These are phyloP conservation scores for Probaryconus sp. DNA, from an alignment of 1,140 invertebrate genomes.

Conservation along the genomic window DNA sequence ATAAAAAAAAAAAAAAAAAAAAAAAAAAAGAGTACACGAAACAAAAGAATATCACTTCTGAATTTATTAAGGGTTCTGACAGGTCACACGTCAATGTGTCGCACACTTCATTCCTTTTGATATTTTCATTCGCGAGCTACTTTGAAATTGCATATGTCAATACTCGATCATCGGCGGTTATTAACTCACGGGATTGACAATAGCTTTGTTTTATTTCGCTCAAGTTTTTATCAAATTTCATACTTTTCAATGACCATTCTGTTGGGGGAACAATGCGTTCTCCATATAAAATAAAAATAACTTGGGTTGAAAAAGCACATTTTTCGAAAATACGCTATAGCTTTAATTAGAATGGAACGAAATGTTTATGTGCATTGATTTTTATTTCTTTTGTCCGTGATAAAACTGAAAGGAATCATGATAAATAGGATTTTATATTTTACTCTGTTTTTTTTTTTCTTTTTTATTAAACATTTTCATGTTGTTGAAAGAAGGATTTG, in stretches of 20 bases:
- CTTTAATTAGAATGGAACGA: constrained; percentile 22
- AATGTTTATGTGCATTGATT: too few relatives aligned
- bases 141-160: constrained; percentile 50
- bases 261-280: constrained; percentile 13
- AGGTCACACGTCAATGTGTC: constrained; percentile 39
- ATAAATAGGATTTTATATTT: too few relatives aligned
- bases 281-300: constrained; percentile 23
- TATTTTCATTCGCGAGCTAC: constrained; percentile 41
- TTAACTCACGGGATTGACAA: constrained; percentile 43
- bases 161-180: constrained; percentile 46
- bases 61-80: constrained; percentile 42
- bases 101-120: constrained; percentile 8
- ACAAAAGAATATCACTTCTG: constrained; percentile 37
- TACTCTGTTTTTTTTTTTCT: too few relatives aligned
- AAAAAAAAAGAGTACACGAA: not conserved
- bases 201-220: constrained; percentile 46
- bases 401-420: too few relatives aligned
- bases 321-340: constrained; percentile 9
- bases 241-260: constrained; percentile 43
- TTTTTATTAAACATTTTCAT: too few relatives aligned
- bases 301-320: too few relatives aligned
- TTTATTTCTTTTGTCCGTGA: too few relatives aligned
- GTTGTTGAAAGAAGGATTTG: too few relatives aligned
- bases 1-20: too few relatives aligned
- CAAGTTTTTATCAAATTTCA: constrained; percentile 49